These are phyloP conservation scores for Papilio elwesi DNA, from an alignment of 2,888 invertebrate genomes.

Conservation along the genomic window DNA sequence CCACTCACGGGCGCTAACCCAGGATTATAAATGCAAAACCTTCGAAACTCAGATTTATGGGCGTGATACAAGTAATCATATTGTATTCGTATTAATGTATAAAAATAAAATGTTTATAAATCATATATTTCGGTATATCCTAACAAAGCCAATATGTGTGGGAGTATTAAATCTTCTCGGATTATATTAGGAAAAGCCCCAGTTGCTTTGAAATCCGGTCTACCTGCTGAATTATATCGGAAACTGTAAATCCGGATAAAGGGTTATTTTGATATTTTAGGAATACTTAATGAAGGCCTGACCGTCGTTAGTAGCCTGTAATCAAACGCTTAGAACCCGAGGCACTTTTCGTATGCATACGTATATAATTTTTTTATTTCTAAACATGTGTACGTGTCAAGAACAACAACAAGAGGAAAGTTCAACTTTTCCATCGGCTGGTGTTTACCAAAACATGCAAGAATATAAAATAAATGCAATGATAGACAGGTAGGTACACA, in stretches of 20 bases:
- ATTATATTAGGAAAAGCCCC: constrained; percentile 1
- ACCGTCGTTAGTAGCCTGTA: background rate
- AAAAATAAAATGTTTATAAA: background rate
- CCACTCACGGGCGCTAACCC: too few relatives aligned
- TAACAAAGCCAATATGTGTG: background rate
- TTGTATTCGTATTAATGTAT: background rate
- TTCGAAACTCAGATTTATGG: too few relatives aligned
- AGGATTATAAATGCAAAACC: too few relatives aligned
- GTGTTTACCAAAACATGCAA: too few relatives aligned
- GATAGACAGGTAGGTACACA: too few relatives aligned
- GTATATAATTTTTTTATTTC: background rate
- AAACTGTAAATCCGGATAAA: constrained; percentile 24
- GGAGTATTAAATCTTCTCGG: constrained; percentile 6
- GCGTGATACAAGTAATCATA: background rate
- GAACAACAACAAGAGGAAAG: too few relatives aligned
- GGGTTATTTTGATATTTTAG: constrained; percentile 13
- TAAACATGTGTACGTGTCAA: too few relatives aligned
- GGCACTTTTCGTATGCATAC: background rate
- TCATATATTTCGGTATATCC: background rate
- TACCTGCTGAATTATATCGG: constrained; percentile 26
- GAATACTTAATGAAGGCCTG: background rate
- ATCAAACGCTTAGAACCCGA: background rate
- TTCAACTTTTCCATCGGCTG: too few relatives aligned
- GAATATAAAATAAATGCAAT: too few relatives aligned
- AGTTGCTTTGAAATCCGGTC: constrained; percentile 10